Percentiles rank a stretch among this genome's conserved stretches.
Conservation (phyloP, 2,113 vertebrate genomes). For the Tragelaphus strepsiceros region DNA sequence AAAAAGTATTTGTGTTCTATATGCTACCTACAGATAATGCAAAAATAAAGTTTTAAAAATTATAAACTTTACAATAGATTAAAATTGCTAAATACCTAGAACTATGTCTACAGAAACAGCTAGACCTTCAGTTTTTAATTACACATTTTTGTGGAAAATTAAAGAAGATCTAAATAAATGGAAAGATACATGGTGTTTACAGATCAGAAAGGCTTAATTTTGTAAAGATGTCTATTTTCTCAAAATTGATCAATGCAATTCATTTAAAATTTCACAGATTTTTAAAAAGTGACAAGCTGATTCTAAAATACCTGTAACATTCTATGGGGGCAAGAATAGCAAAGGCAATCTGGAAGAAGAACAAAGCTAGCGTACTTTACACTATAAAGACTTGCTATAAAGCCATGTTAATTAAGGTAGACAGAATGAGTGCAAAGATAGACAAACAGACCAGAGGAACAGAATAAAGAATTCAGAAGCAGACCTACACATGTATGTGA, state of each 20-base stretch:
- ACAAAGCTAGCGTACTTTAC: background rate
- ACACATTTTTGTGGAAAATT: background rate
- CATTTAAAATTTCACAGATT: background rate
- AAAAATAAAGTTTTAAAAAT: background rate
- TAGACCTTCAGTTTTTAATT: background rate
- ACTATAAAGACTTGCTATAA: background rate
- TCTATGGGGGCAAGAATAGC: background rate
- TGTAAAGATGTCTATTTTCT: background rate
- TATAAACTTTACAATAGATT: background rate
- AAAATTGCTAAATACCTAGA: background rate
- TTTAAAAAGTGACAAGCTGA: background rate
- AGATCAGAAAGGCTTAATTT: background rate
- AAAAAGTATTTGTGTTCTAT: background rate
- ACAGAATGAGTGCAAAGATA: background rate
- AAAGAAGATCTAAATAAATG: background rate
- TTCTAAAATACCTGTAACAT: background rate
- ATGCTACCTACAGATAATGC: background rate
- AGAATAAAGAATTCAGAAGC: background rate
- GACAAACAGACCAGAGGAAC: background rate
- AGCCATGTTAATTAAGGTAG: background rate
- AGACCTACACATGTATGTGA: background rate
- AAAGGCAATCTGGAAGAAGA: background rate
- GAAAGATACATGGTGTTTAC: background rate
- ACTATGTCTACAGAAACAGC: background rate
- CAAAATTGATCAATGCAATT: background rate